These are phyloP conservation scores for Murina feae DNA, from an alignment of 2,113 vertebrate genomes.

Conservation along the genomic window DNA sequence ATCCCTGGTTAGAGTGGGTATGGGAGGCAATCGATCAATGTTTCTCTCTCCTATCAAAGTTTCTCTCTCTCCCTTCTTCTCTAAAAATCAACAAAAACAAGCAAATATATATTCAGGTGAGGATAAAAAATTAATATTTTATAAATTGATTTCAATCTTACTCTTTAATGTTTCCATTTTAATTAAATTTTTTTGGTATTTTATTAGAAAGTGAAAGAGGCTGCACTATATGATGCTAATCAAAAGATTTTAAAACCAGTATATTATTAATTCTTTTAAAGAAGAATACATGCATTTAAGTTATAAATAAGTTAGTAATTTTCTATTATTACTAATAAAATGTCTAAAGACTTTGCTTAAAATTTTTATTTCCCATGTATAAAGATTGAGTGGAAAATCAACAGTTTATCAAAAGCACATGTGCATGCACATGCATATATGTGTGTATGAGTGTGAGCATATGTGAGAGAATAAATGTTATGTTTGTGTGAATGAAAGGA, in stretches of 20 bases:
- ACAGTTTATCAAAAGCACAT: background rate
- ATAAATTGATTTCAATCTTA: background rate
- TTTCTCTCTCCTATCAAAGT: too few relatives aligned
- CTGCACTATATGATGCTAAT: background rate
- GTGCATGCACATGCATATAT: rapidly evolving
- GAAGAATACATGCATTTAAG: background rate
- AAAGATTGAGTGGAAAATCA: background rate
- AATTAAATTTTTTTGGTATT: background rate
- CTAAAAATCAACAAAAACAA: too few relatives aligned
- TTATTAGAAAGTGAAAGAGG: background rate
- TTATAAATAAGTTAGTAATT: background rate
- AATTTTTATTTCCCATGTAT: background rate
- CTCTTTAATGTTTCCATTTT: background rate
- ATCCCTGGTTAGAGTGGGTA: too few relatives aligned
- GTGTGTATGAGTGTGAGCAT: background rate
- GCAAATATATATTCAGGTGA: too few relatives aligned
- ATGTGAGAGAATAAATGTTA: background rate
- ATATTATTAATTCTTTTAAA: background rate
- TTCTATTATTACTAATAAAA: background rate
- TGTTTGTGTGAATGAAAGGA: background rate
- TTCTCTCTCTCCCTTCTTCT: too few relatives aligned
- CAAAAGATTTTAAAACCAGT: background rate
- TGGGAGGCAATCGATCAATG: too few relatives aligned
- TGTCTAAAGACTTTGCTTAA: background rate
- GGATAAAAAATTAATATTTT: background rate